Base-by-base conservation (phyloP, 2,113 vertebrate species). In the Lontra canadensis region DNA sequence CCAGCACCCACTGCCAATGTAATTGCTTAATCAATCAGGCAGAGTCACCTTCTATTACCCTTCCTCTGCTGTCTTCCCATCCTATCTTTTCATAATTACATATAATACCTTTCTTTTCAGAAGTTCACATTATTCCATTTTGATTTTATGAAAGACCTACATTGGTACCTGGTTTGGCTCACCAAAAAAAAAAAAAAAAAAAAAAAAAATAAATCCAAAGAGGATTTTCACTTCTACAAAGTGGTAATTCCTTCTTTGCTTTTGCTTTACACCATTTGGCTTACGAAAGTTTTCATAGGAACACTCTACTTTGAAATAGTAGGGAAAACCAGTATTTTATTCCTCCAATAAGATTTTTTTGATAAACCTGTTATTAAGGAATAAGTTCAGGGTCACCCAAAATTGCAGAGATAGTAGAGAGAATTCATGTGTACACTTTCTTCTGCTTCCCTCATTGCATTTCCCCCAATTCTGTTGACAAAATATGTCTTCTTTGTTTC, bases 271-370 rank as follows among this genome's bases (percentile, higher is more conserved):
- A 49, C 9, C 17, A 12, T 21, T 52, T 20, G 18, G 18, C 18
- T 52, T 13, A n/a, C 10, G 12, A n/a, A 52, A 79, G 18, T 5
- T 52, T 79, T 79, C 47, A 12, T n/a, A 31, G 47, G 31, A 52
- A 29, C 1, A 15, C 23, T 65, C 31, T 55, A 9, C 47, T 71
- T 55, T 63, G 21, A 63, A 34, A 49, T 34, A 49, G 57, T 25
- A 20, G 73, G 42, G 42, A 1, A 63, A 49, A 49, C 57, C 42
- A 36, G 31, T 49, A 49, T 82, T 83, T 67, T 78, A 78, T 83
- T 84, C 97, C 36, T 29, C 55, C 13, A 90, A 39, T 88, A 78
- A 59, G n/a, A 9, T 20, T 89, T 59, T 80, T 83, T 57, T n/a
- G 90, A 29, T 81, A 63, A 69, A 65, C 47, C 39, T 67, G 65